Percentiles rank a stretch among this genome's conserved stretches.
Conservation (phyloP, 1,140 invertebrate genomes). For the Cylas formicarius region DNA sequence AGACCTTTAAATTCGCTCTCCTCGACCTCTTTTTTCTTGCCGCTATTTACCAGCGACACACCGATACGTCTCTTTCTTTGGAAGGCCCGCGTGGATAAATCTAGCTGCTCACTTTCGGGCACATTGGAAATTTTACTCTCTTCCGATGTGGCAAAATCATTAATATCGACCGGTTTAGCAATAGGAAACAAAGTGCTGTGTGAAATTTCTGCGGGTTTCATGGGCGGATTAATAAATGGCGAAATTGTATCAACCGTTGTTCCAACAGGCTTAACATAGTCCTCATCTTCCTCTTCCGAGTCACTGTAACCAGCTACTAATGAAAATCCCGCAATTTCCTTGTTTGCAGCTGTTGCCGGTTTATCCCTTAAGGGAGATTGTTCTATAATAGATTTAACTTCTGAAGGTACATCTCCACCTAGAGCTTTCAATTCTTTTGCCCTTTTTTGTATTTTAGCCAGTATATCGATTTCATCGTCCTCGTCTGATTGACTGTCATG, state of each 20-base stretch:
- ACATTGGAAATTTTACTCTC: conserved; percentile 24
- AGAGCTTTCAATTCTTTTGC: conserved; percentile 42
- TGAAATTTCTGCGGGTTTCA: conserved; percentile 13
- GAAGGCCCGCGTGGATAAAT: conserved; percentile 36
- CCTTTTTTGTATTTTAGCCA: conserved; percentile 41
- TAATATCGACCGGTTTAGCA: conserved; percentile 34
- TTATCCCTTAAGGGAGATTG: conserved; percentile 14
- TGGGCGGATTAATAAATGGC: no score
- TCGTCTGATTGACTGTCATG: conserved; percentile 13
- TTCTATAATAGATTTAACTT: conserved; percentile 16
- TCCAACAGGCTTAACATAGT: no score
- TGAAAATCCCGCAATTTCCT: conserved; percentile 39
- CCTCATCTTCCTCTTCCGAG: conserved; percentile 42
- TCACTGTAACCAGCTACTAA: conserved; percentile 53
- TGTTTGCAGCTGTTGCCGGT: conserved; percentile 10
- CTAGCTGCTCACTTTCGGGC: conserved; percentile 10
- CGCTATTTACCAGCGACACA: conserved; percentile 31
- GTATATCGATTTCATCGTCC: conserved; percentile 41
- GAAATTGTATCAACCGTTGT: no score
- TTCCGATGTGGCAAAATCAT: conserved; percentile 24
- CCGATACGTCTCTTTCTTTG: conserved; percentile 39
- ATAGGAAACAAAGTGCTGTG: conserved; percentile 45
- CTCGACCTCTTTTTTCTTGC: conserved; percentile 18
- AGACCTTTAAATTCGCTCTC: conserved; percentile 26
- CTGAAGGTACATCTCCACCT: conserved; percentile 26